A percentile compares a stretch with the other conserved stretches of the same genome.
Conservation (phyloP, 1,140 invertebrate species). For the Chionoecetes opilio region DNA sequence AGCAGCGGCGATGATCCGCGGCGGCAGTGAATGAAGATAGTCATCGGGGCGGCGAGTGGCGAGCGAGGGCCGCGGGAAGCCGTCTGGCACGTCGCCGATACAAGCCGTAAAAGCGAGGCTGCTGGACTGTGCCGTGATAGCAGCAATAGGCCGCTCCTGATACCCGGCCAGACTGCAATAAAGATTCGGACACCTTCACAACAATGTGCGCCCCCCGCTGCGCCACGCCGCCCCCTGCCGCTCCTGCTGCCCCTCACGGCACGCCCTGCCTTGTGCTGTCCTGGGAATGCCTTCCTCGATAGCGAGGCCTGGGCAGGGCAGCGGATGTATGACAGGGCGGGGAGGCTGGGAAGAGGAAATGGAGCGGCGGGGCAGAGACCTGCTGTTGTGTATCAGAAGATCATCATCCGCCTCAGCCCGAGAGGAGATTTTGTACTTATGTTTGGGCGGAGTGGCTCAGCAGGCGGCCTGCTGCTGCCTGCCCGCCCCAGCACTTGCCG, state of each 20-base stretch:
- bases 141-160: conserved; percentile 7
- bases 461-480: background rate
- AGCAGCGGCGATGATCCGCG: background rate
- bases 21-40: background rate
- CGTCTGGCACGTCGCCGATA: background rate
- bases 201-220: background rate
- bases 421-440: background rate
- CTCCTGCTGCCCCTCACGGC: background rate
- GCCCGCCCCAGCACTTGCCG: background rate
- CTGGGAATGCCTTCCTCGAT: background rate
- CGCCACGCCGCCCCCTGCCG: background rate
- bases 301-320: background rate
- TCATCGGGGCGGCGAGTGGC: background rate
- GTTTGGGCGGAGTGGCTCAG: background rate
- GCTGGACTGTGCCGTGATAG: background rate
- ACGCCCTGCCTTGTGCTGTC: background rate
- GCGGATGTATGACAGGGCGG: background rate
- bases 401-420: background rate
- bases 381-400: background rate
- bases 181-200: background rate
- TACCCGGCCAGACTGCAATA: background rate
- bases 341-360: background rate
- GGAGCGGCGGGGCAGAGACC: background rate
- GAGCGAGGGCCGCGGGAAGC: background rate
- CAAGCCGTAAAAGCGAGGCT: background rate